Evolutionary conservation across 2,888 invertebrate species (phyloP).

Genomic region (Atethmia centrago): DNA sequence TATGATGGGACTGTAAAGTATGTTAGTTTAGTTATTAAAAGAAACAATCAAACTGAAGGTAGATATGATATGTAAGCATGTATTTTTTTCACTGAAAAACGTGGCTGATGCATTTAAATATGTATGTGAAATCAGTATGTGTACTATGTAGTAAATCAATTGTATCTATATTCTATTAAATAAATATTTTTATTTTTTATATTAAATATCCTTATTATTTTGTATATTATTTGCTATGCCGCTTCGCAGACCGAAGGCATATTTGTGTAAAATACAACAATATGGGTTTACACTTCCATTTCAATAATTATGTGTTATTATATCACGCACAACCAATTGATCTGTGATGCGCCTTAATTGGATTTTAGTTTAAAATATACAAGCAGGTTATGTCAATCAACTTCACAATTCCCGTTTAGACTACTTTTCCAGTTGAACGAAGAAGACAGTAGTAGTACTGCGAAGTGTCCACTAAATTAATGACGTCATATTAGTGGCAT

Average conservation of each 20-base stretch:
- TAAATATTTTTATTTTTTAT: not conserved
- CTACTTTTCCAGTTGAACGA: not conserved
- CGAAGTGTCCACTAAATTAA: not conserved
- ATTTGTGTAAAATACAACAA: not conserved
- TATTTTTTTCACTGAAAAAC: not conserved
- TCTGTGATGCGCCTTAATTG: not conserved
- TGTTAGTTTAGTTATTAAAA: slow-evolving; percentile 1
- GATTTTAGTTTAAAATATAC: not conserved
- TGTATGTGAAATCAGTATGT: not conserved
- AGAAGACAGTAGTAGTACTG: too few species aligned
- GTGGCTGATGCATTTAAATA: not conserved
- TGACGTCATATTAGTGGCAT: not conserved
- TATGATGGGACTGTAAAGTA: not conserved
- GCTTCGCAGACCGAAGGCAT: not conserved
- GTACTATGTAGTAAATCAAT: not conserved
- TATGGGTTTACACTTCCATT: not conserved
- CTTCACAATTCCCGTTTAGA: not conserved
- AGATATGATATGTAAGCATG: slow-evolving; percentile 3
- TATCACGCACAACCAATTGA: not conserved
- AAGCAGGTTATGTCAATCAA: too few species aligned
- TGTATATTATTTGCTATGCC: not conserved
- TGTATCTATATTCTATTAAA: not conserved
- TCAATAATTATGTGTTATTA: not conserved
- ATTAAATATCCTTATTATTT: not conserved
- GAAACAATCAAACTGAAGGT: not conserved